Percentiles rank a stretch among this genome's conserved stretches.
Conservation (phyloP, 2,113 vertebrate genomes). For the Sinocyclocheilus anophthalmus region DNA sequence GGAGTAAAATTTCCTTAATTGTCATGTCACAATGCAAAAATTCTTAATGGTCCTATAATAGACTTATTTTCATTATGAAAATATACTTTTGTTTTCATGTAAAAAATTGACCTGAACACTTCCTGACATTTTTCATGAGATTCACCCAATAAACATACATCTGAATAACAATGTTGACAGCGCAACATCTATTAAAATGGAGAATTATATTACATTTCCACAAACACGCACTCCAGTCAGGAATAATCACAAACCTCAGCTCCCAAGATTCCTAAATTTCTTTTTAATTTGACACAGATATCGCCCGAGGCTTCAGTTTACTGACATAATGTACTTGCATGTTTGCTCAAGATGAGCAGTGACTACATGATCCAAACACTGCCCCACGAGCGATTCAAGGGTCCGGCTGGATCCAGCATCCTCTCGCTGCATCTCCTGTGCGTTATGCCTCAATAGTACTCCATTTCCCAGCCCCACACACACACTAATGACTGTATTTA, state of each 20-base stretch:
- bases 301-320: constrained; percentile 2
- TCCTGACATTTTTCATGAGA: background rate
- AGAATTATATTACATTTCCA: constrained; percentile 22
- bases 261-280: constrained; percentile 17
- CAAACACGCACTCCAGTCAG: background rate
- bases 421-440: background rate
- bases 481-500: constrained; percentile 73
- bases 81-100: background rate
- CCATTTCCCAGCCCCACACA: constrained; percentile 37
- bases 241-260: background rate
- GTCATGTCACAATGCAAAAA: background rate
- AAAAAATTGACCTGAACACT: background rate
- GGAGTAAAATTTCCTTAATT: background rate
- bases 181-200: background rate
- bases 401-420: constrained; percentile 10
- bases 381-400: background rate
- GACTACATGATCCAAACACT: constrained; percentile 20
- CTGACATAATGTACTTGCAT: constrained; percentile 1
- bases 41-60: background rate
- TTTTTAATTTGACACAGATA: constrained; percentile 41
- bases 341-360: constrained; percentile 31
- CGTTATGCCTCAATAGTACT: constrained; percentile 25
- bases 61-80: background rate
- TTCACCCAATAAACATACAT: background rate
- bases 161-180: background rate